Evolutionary conservation across 1,140 invertebrate species (phyloP), one percentile per base, ranked within the genome.

Genomic region (Zaprionus ghesquierei): DNA sequence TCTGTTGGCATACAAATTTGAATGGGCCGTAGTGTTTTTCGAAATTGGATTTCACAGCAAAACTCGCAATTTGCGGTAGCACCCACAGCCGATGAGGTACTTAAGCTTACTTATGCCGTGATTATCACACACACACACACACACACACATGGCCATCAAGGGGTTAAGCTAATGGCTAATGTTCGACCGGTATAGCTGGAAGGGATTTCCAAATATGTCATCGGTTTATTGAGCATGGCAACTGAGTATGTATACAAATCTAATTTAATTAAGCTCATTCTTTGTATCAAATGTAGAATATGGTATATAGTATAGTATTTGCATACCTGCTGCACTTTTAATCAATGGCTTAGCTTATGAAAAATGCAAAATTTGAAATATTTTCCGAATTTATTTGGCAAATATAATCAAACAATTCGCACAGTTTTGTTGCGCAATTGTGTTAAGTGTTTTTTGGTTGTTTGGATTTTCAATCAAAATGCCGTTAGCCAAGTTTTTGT

Each of bases 1-100:
- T 31, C 62, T 65, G 53, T 41, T 46, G 8, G 41, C n/a, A n/a
- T n/a, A 20, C 18, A 46, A 46, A 46, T 46, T 46, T 46, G 41
- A 46, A 46, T 46, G 41, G 8, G 9, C 9, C 41, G 8, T 18
- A 46, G 18, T 41, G n/a, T 46, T 46, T 46, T 10, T 15, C n/a
- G 35, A 18, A 44, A 44, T 44, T 44, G 15, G 41, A 44, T 20
- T 44, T 44, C 2, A 44, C 6, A 20, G 41, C 18, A 20, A 0
- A n/a, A 41, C 35, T n/a, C 13, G 12, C 41, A 44, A 20, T 22
- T 20, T 46, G 41, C 20, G 41, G 41, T 46, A n/a, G 18, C 18
- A 22, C 9, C 41, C 15, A 9, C 41, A 38, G 35, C 41, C 15
- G 41, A 44, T 20, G 15, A 20, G 41, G 18, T 22, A 46, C 41